Conservation (phyloP, 1,140 invertebrate species). For the Zaprionus taronus region DNA sequence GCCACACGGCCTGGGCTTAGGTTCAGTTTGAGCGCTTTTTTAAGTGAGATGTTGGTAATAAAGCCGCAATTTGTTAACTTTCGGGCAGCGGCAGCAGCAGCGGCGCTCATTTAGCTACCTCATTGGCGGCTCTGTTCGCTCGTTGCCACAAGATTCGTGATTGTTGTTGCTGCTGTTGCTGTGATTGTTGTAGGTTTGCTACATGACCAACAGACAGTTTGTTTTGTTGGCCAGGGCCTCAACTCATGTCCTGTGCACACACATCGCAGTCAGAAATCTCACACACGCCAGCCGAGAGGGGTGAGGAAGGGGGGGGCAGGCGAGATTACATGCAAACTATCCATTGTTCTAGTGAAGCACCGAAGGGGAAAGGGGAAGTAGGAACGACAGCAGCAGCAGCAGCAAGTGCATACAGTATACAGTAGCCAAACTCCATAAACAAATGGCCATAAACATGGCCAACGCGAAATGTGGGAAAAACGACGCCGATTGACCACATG, state of each 20-base stretch:
- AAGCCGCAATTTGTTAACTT: constrained; percentile 82
- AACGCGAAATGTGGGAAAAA: constrained; percentile 70
- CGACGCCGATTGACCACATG: constrained; percentile 40
- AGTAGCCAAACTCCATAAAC: constrained; percentile 58
- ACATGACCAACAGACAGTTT: constrained; percentile 34
- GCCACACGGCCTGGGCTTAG: constrained; percentile 20
- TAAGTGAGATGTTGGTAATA: constrained; percentile 83
- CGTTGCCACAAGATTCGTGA: constrained; percentile 57
- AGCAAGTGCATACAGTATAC: constrained; percentile 65
- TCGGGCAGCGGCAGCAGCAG: constrained; percentile 37
- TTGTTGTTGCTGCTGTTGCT: constrained; percentile 34
- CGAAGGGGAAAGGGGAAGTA: not conserved
- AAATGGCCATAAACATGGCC: constrained; percentile 65
- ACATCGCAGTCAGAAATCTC: constrained; percentile 47
- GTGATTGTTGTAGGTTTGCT: constrained; percentile 15
- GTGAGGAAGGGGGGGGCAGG: not conserved
- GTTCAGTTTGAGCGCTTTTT: constrained; percentile 46
- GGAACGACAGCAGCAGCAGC: not conserved
- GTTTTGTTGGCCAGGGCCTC: constrained; percentile 14
- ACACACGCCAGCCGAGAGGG: constrained; percentile 15
- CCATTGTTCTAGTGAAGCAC: constrained; percentile 66
- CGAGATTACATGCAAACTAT: constrained; percentile 76
- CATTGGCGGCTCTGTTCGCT: constrained; percentile 78
- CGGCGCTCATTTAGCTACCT: constrained; percentile 77
- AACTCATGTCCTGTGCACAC: constrained; percentile 65